Evolutionary conservation across 2,888 invertebrate species (phyloP), one percentile per base, ranked within the genome.

Genomic region (Autographa gamma): DNA sequence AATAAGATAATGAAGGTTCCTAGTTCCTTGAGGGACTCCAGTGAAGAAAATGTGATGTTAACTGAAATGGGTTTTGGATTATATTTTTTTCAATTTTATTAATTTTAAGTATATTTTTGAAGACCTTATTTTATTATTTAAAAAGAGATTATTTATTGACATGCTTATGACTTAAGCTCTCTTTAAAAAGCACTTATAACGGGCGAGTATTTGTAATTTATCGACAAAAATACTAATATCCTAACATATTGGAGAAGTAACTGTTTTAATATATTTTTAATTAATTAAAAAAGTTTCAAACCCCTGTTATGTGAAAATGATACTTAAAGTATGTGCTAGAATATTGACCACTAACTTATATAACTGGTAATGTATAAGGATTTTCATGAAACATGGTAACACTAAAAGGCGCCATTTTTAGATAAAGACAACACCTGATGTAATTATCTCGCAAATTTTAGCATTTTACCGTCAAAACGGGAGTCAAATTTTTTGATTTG

Each of bases 391-490:
- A 66, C 56, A 38, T 41, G 56, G 11, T 62, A 69, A 60, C 60
- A 18, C 16, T 59, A 66, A 63, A 58, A n/a, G 16, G 9, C 9
- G 58, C 60, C 67, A 34, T 41, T 61, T 60, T 18, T 43, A 70
- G 14, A 58, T 34, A 70, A 63, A 71, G 60, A 73, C 61, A 60
- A 60, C 66, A 69, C 69, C 48, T 64, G 52, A 13, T 38, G 34
- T 71, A 60, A 52, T 65, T 61, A 48, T 41, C 41, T 67, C n/a
- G 61, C 73, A 83, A 66, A 54, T 61, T 48, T 66, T 74, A 79
- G 80, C 82, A 81, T 82, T 81, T 82, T 74, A 70, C 58, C 52
- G 75, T 73, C 60, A 31, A 0, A 59, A 6, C 16, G 25, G 65
- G 61, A 64, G 38, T 61, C 62, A 16, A 60, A 25, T 68, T 81